Base-by-base conservation (phyloP, 2,888 invertebrate genomes). In the Seladonia tumulorum region DNA sequence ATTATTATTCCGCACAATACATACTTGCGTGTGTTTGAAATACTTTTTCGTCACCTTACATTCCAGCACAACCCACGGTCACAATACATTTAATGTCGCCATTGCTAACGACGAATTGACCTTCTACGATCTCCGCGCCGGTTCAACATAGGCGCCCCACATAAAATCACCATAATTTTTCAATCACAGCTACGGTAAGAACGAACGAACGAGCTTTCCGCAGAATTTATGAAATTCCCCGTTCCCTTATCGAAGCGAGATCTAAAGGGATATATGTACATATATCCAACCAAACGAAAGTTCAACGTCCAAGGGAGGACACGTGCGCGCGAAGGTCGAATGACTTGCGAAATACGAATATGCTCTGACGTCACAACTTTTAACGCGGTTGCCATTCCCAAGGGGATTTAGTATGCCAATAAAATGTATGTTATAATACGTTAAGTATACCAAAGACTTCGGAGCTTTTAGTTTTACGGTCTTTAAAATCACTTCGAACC, bases 291-390 rank as follows among this genome's bases (percentile, higher is more conserved):
- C 39, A 5, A 42, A 72, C 12, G 39, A 39, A 75, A 57, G 77
- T 76, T 79, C 66, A 82, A 70, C 10, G 79, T 66, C 85, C 79
- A 35, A 14, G 71, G 53, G 79, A 47, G 66, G 66, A 35, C 85
- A 80, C 79, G 82, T 79, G 82, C 68, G 66, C 66, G 29, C 84
- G 71, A 77, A 87, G 85, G 85, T 80, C 76, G 42, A 74, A 60
- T 60, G 76, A 81, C 72, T 85, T 79, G 73, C 81, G 66, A 81
- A 86, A 81, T 76, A 68, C 81, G 76, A 72, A 84, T 49, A 75
- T 47, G 42, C n/a, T 57, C n/a, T 25, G 60, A 76, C 79, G 66
- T 18, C 71, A 45, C 35, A 39, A 2, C 68, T 53, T 49, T 25
- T 35, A 76, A 73, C 71, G n/a, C 68, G 35, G 42, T 42, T 78